phyloP scores from a whole-genome alignment of 2,888 invertebrate species.

The Spicauda simplicius region DNA sequence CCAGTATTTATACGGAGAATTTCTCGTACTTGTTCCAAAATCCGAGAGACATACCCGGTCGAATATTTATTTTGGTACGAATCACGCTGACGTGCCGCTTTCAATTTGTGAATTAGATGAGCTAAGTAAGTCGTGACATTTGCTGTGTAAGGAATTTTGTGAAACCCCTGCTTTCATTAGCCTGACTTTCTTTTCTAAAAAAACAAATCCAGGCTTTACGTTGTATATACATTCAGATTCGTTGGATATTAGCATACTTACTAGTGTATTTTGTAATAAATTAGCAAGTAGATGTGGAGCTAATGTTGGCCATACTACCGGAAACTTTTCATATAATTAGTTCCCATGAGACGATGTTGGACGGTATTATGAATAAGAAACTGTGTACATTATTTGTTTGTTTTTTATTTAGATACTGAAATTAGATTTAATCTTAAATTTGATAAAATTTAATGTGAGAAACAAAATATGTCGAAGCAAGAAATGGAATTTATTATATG shows the following conservation, averaged over 20 bases:
- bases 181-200: not conserved
- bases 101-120: not conserved
- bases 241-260: not conserved
- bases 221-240: not conserved
- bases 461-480: too few relatives aligned
- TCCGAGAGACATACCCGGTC: not conserved
- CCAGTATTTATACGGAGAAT: too few relatives aligned
- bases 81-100: not conserved
- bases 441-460: too few relatives aligned
- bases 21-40: not conserved
- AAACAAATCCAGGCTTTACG: not conserved
- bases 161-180: not conserved
- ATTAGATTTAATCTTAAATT: too few relatives aligned
- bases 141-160: conserved; percentile 1
- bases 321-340: too few relatives aligned
- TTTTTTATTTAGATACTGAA: too few relatives aligned
- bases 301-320: not conserved
- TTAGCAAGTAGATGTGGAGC: not conserved
- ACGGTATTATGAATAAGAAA: too few relatives aligned
- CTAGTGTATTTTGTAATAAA: too few relatives aligned
- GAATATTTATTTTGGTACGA: not conserved
- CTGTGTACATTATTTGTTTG: too few relatives aligned
- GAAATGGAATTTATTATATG: too few relatives aligned
- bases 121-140: not conserved
- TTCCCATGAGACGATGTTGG: too few relatives aligned